A percentile compares a stretch with the other conserved stretches of the same genome.
phyloP scores from a whole-genome alignment of 2,797 vertebrate species.

The Helostoma temminkii region DNA sequence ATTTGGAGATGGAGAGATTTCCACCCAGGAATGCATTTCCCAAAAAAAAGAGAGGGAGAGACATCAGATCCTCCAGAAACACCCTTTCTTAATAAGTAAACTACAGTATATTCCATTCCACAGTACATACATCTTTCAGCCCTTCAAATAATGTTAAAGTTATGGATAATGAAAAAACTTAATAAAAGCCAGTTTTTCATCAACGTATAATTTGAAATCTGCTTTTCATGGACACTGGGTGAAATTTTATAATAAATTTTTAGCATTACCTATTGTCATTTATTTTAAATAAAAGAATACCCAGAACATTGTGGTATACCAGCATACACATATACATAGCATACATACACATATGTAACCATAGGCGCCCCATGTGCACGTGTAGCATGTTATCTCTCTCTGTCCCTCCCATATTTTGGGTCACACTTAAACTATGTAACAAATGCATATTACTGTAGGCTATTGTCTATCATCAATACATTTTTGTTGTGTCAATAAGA shows the following conservation, averaged over 20 bases:
- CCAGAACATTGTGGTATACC: not conserved
- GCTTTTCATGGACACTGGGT: too few species aligned
- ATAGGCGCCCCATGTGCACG: too few species aligned
- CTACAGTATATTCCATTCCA: not conserved
- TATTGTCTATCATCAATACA: not conserved
- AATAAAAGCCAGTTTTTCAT: too few species aligned
- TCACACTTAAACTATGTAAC: not conserved
- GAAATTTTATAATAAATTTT: too few species aligned
- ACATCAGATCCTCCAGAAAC: constrained; percentile 31
- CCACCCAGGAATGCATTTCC: constrained; percentile 36
- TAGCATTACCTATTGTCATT: too few species aligned
- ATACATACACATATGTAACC: not conserved
- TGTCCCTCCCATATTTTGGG: too few species aligned
- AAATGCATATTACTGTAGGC: not conserved
- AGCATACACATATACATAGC: too few species aligned
- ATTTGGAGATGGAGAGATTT: constrained; percentile 55
- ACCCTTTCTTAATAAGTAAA: constrained; percentile 5
- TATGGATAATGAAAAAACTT: not conserved
- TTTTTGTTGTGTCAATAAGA: not conserved
- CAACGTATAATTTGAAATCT: too few species aligned
- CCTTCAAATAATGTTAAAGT: not conserved
- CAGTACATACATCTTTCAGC: not conserved
- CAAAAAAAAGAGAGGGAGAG: constrained; percentile 25
- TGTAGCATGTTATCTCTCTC: too few species aligned
- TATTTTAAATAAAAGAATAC: too few species aligned